Conservation (phyloP, 2,797 vertebrate genomes). For the Helarctos malayanus region DNA sequence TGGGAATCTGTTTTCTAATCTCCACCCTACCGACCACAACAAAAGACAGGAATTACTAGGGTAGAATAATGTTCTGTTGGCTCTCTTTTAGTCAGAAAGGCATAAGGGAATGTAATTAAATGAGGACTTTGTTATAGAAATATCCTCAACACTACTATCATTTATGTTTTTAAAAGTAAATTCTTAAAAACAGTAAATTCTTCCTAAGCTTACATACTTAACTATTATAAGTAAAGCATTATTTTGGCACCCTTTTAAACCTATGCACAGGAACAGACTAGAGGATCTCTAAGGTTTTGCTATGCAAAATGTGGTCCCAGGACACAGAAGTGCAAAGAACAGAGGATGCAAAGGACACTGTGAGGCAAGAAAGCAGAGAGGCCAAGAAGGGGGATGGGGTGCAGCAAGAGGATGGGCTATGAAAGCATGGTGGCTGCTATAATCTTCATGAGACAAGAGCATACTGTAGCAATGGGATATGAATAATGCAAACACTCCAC, state of each 20-base stretch:
- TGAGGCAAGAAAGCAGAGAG: slow-evolving; percentile 37
- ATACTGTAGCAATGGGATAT: slow-evolving; percentile 67
- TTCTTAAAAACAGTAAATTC: background rate
- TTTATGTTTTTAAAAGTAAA: slow-evolving; percentile 30
- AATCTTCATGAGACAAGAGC: slow-evolving; percentile 61
- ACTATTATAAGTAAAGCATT: background rate
- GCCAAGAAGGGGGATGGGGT: background rate
- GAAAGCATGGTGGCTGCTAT: background rate
- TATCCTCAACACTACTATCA: background rate
- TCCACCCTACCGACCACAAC: background rate
- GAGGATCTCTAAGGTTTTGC: background rate
- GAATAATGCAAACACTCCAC: slow-evolving; percentile 79
- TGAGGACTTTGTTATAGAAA: background rate
- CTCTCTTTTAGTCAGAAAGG: background rate
- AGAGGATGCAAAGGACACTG: background rate
- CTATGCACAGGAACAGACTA: background rate
- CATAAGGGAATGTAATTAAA: background rate
- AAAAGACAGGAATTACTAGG: background rate
- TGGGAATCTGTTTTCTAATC: slow-evolving; percentile 24
- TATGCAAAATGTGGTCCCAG: background rate
- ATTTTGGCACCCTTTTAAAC: background rate
- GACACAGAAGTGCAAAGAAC: slow-evolving; percentile 58
- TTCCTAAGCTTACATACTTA: background rate
- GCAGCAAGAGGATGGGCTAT: background rate
- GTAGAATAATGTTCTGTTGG: background rate